A percentile compares a stretch with the other conserved stretches of the same genome.
phyloP scores from a whole-genome alignment of 2,888 invertebrate species.

The Troglohyphantes excavatus region DNA sequence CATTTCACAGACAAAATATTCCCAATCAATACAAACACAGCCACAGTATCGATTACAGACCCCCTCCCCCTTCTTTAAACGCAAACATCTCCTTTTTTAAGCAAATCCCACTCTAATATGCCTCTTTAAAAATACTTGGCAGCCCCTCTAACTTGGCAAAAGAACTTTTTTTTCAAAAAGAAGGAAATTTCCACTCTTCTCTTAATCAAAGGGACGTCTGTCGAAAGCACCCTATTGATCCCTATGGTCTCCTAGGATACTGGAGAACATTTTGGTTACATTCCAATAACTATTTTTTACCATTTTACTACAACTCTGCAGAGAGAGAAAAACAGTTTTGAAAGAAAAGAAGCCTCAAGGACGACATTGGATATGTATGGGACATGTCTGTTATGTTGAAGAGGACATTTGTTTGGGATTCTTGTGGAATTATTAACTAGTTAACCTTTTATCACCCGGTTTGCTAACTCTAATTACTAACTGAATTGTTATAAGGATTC shows the following conservation, averaged over 20 bases:
- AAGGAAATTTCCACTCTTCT: not conserved
- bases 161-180: not conserved
- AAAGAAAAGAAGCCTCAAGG: conserved; percentile 40
- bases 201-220: conserved; percentile 20
- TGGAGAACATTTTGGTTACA: conserved; percentile 62
- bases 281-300: conserved; percentile 73
- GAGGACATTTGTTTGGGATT: not conserved
- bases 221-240: conserved; percentile 43
- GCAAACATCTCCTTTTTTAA: not conserved
- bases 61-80: not conserved
- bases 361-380: not conserved
- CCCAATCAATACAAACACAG: conserved; percentile 15
- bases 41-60: conserved; percentile 9
- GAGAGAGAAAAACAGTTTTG: conserved; percentile 60
- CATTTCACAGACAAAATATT: not conserved
- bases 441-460: not conserved
- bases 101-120: conserved; percentile 21
- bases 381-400: not conserved
- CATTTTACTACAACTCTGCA: conserved; percentile 17
- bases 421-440: not conserved
- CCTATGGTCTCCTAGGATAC: conserved; percentile 57
- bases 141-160: not conserved
- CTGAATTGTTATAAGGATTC: no score
- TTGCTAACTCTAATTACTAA: no score
- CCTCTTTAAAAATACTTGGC: not conserved